These are phyloP conservation scores for Lepas anatifera DNA, from an alignment of 2,888 invertebrate species.

Conservation along the genomic window DNA sequence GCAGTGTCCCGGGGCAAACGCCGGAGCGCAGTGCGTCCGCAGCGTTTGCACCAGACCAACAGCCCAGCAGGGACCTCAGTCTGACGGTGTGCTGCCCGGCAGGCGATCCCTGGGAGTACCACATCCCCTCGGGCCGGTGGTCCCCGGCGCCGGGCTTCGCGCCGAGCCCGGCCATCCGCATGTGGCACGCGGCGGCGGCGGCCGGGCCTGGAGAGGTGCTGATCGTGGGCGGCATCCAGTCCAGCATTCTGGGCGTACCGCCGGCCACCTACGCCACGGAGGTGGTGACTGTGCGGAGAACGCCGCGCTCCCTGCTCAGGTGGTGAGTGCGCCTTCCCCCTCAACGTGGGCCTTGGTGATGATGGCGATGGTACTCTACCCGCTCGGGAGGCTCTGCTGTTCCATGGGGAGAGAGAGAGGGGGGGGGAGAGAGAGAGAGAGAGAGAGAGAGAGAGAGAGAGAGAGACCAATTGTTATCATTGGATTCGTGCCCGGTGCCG, in stretches of 20 bases:
- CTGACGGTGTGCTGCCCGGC: neutral
- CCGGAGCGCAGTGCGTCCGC: no score
- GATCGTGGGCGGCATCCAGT: conserved; percentile 17
- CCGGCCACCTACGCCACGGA: neutral
- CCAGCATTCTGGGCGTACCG: neutral
- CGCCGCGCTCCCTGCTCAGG: neutral
- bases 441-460: no score
- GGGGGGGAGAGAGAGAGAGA: no score
- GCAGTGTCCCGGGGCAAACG: no score
- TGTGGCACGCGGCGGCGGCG: conserved; percentile 19
- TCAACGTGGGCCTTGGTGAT: no score
- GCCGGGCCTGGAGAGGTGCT: conserved; percentile 17
- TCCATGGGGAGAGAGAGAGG: no score
- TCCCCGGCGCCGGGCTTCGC: neutral
- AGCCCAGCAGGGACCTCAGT: no score
- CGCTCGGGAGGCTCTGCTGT: no score
- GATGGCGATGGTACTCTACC: no score
- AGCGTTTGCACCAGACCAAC: no score
- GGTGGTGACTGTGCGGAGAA: neutral
- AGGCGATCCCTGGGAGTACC: neutral
- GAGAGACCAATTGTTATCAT: no score
- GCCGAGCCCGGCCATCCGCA: neutral
- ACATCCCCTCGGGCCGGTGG: neutral
- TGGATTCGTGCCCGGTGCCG: no score
- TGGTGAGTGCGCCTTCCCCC: neutral